Base-by-base conservation (phyloP, 2,888 invertebrate genomes). In the Drosophila paranaensis region DNA sequence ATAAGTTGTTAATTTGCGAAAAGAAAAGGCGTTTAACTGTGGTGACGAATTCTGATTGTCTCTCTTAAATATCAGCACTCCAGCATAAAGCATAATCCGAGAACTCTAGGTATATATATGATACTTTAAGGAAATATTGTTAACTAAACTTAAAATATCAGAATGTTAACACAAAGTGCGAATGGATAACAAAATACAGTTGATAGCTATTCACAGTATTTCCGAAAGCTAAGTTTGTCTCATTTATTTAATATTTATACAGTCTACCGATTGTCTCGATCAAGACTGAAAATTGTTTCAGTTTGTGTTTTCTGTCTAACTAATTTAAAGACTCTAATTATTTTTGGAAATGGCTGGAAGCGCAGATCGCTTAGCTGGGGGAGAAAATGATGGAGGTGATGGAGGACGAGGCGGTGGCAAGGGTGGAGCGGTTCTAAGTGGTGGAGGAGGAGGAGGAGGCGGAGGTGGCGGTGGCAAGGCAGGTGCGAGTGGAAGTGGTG, bases 1-100 rank as follows among this genome's bases (percentile, higher is more conserved):
- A 88, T 88, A 84, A 89, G 88, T 84, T 84, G 84, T 84, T 84
- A 89, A 84, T 89, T 84, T 84, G 84, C 86, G 77, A 88, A 89
- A 85, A 88, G 81, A 68, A 82, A 73, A 70, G 88, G 88, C 82
- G 88, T 81, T 84, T 88, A 85, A 60, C 88, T 89, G 71, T 72
- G 71, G 66, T 68, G 82, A 75, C 70, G 69, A 84, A 76, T 80
- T 58, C 66, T 58, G 54, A 79, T 80, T 81, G 74, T 69, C 68
- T 58, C 64, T 39, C 66, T 60, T 20, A 69, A 77, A 67, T 66
- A 71, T 68, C 66, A 55, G 25, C 45, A 54, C 55, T 42, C 54
- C 55, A 39, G 10, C 56, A 45, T 48, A 77, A 63, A 51, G 10
- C 13, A 2, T 33, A 33, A 33, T 6, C 30, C 30, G 8, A 2